Evolutionary conservation across 2,113 vertebrate species (phyloP).

Genomic region (Sclerurus mexicanus): DNA sequence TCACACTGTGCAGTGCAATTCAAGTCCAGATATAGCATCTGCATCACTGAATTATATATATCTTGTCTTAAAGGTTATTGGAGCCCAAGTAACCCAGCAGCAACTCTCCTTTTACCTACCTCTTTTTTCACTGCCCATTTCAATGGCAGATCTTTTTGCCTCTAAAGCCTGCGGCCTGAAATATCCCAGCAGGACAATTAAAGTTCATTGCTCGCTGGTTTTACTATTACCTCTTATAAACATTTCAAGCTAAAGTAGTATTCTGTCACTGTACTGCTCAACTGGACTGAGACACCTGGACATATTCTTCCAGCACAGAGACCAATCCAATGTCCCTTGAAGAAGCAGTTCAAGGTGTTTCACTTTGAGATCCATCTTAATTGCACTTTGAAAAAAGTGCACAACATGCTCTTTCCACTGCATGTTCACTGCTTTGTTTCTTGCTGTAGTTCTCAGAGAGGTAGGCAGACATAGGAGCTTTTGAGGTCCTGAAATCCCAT

Average conservation of each 20-base stretch:
- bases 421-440: not conserved
- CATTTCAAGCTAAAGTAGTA: constrained; percentile 27
- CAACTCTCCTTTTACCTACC: not conserved
- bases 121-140: constrained; percentile 10
- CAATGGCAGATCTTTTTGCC: constrained; percentile 28
- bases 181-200: constrained; percentile 68
- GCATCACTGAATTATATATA: not conserved
- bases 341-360: not conserved
- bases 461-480: not conserved
- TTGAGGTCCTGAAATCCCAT: not conserved
- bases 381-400: not conserved
- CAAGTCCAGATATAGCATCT: not conserved
- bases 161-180: constrained; percentile 40
- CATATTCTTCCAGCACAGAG: constrained; percentile 17
- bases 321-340: not conserved
- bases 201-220: constrained; percentile 50
- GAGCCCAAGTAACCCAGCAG: not conserved
- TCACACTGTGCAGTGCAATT: not conserved
- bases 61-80: not conserved
- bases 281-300: constrained; percentile 28
- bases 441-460: not conserved
- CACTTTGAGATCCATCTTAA: not conserved
- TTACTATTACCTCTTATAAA: constrained; percentile 59
- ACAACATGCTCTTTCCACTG: not conserved
- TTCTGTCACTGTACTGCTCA: constrained; percentile 45